These are phyloP conservation scores for Pogonomyrmex californicus DNA, from an alignment of 1,140 invertebrate genomes.

Conservation along the genomic window DNA sequence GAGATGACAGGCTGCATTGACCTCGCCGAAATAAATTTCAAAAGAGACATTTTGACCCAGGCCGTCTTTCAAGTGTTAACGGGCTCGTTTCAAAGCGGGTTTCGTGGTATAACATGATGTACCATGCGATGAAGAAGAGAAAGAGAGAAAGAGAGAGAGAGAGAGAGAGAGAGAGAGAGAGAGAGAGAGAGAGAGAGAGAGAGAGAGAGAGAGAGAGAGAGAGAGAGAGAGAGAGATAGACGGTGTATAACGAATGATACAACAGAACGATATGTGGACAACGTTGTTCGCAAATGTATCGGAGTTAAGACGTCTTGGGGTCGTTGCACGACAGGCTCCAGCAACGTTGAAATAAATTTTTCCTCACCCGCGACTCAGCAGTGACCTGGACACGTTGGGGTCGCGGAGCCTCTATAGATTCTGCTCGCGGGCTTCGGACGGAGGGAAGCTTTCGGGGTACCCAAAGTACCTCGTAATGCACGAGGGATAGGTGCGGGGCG, in stretches of 20 bases:
- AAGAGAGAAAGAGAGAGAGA: too few relatives aligned
- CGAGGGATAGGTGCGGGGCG: constrained; percentile 42
- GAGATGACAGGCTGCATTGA: constrained; percentile 31
- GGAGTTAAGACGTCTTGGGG: constrained; percentile 77
- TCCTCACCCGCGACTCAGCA: constrained; percentile 11
- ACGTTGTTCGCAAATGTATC: constrained; percentile 67
- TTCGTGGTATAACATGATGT: constrained; percentile 6
- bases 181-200: constrained; percentile 2
- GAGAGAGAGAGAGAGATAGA: constrained; percentile 24
- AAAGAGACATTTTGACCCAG: constrained; percentile 17
- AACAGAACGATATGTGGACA: constrained; percentile 40
- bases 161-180: background rate
- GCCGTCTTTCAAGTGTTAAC: constrained; percentile 55
- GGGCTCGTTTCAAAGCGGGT: constrained; percentile 45
- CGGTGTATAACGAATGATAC: constrained; percentile 33
- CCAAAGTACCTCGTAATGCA: constrained; percentile 71
- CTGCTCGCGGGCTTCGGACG: background rate
- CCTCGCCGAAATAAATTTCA: constrained; percentile 42
- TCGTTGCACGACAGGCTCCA: constrained; percentile 64
- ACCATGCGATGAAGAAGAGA: background rate
- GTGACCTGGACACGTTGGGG: constrained; percentile 55
- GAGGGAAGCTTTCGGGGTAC: constrained; percentile 23
- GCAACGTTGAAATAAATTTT: constrained; percentile 78
- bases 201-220: background rate
- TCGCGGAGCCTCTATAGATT: constrained; percentile 65